Percentiles rank a stretch among this genome's conserved stretches.
Conservation (phyloP, 1,140 invertebrate species). For the Vollenhovia emeryi region DNA sequence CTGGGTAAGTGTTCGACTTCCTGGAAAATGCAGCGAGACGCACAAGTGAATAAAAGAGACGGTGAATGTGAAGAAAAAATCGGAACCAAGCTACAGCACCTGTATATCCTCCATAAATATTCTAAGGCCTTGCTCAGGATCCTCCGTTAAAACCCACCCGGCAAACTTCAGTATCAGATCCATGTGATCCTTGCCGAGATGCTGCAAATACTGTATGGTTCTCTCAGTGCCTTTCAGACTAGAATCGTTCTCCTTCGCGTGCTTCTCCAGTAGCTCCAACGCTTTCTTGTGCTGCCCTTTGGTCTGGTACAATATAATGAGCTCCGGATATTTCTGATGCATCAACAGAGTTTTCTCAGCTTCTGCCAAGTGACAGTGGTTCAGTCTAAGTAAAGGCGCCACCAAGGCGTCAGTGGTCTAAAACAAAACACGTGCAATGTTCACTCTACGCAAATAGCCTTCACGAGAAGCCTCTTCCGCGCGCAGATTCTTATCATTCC, state of each 20-base stretch:
- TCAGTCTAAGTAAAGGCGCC: constrained; percentile 95
- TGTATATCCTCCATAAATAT: constrained; percentile 97
- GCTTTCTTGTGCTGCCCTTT: constrained; percentile 97
- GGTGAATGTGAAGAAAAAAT: background rate
- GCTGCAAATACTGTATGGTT: constrained; percentile 97
- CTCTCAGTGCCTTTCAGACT: constrained; percentile 92
- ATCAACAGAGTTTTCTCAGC: constrained; percentile 95
- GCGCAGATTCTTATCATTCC: constrained; percentile 24
- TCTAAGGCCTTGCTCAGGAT: constrained; percentile 95
- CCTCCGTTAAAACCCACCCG: constrained; percentile 95
- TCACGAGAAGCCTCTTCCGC: background rate
- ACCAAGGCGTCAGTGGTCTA: constrained; percentile 98
- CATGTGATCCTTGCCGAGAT: constrained; percentile 94
- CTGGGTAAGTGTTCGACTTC: constrained; percentile 96
- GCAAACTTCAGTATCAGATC: constrained; percentile 97
- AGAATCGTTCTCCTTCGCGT: constrained; percentile 92
- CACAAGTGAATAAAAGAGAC: constrained; percentile 1
- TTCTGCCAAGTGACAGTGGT: constrained; percentile 97
- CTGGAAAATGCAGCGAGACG: constrained; percentile 72
- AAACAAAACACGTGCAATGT: constrained; percentile 49
- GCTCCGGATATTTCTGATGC: constrained; percentile 95
- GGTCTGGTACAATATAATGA: constrained; percentile 98
- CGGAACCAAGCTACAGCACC: constrained; percentile 62
- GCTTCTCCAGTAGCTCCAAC: constrained; percentile 93
- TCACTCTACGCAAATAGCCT: background rate